Evolutionary conservation across 1,140 invertebrate species (phyloP).

Genomic region (Pseudomyrmex sp.): DNA sequence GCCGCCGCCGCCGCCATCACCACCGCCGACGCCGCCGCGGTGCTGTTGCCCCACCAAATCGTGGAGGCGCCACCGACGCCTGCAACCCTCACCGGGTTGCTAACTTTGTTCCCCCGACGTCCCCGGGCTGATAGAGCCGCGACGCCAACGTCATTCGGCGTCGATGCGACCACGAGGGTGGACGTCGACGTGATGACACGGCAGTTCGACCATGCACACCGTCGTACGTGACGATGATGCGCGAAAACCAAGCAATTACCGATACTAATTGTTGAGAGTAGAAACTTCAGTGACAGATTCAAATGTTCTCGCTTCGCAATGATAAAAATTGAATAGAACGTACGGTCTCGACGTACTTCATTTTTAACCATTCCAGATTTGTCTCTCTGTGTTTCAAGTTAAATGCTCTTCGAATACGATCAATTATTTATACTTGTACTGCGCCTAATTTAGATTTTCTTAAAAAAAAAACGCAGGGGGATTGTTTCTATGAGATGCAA

Average conservation of each 20-base stretch:
- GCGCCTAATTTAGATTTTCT: no score
- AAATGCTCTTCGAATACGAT: no score
- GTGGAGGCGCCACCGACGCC: conserved; percentile 66
- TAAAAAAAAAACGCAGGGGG: no score
- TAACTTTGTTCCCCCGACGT: conserved; percentile 24
- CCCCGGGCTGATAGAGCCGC: neutral
- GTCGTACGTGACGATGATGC: neutral
- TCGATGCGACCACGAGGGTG: conserved; percentile 28
- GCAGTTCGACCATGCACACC: neutral
- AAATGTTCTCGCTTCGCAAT: no score
- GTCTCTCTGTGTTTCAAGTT: no score
- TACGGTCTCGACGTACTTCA: no score
- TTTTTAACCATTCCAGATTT: no score
- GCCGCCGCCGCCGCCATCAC: conserved; percentile 14
- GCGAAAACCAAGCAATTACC: neutral
- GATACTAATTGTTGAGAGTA: no score
- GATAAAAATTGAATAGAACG: no score
- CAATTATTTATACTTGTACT: no score
- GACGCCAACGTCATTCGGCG: conserved; percentile 46
- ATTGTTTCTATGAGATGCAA: no score
- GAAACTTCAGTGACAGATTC: neutral
- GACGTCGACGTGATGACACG: conserved; percentile 5
- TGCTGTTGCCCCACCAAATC: conserved; percentile 42
- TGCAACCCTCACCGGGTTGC: conserved; percentile 57
- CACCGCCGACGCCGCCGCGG: conserved; percentile 7